phyloP scores from a whole-genome alignment of 2,888 invertebrate species.

The Pteria penguin region DNA sequence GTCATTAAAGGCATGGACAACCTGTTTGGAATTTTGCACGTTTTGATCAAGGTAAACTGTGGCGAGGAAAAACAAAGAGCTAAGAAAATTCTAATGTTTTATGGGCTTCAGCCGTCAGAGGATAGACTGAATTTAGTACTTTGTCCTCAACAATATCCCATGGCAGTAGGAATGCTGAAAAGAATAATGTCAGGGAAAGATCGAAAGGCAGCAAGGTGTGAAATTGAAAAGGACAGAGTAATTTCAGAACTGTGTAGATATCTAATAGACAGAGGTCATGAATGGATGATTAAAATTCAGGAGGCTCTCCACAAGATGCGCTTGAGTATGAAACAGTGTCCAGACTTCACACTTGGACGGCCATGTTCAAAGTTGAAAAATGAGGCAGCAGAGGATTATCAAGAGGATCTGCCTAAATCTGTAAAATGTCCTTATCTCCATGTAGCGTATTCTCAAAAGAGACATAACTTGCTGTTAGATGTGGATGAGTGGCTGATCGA shows the following conservation, averaged over 20 bases:
- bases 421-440: slow-evolving; percentile 20
- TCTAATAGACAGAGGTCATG: slow-evolving; percentile 41
- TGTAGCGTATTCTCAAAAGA: slow-evolving; percentile 22
- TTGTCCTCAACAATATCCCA: slow-evolving; percentile 54
- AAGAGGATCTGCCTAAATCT: slow-evolving; percentile 12
- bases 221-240: slow-evolving; percentile 24
- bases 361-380: background rate
- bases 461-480: slow-evolving; percentile 31
- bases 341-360: slow-evolving; percentile 17
- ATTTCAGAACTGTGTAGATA: slow-evolving; percentile 33
- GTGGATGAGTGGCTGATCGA: slow-evolving; percentile 44
- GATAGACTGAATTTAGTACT: slow-evolving; percentile 38
- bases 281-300: slow-evolving; percentile 8
- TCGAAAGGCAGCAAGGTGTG: background rate
- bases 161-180: slow-evolving; percentile 47
- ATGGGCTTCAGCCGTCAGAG: slow-evolving; percentile 51
- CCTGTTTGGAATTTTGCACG: slow-evolving; percentile 47
- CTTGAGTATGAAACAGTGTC: slow-evolving; percentile 11
- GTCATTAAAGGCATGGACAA: slow-evolving; percentile 52
- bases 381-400: slow-evolving; percentile 14
- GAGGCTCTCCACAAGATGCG: background rate
- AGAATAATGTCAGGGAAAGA: slow-evolving; percentile 16
- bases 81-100: slow-evolving; percentile 52
- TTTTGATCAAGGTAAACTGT: slow-evolving; percentile 34
- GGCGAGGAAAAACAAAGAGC: slow-evolving; percentile 40